These are phyloP conservation scores for Megalopta genalis DNA, from an alignment of 1,140 invertebrate species.

Conservation along the genomic window DNA sequence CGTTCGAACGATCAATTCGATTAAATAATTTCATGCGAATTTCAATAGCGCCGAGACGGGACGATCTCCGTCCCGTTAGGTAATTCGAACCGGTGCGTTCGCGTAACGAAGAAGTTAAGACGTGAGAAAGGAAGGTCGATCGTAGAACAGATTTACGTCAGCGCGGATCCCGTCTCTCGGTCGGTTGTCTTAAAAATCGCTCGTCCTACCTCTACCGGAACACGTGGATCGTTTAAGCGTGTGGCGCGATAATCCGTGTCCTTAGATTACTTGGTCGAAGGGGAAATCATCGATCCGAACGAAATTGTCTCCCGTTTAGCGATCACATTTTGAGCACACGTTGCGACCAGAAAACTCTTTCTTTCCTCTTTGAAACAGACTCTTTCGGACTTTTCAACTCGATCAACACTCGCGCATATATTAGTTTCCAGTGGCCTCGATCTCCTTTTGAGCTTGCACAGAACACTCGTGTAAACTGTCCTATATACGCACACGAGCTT, in stretches of 20 bases:
- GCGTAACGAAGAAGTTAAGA: background rate
- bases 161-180: no score
- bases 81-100: no score
- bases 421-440: background rate
- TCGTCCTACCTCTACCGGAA: background rate
- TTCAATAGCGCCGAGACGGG: background rate
- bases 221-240: slow-evolving; percentile 22
- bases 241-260: slow-evolving; percentile 5
- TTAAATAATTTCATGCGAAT: background rate
- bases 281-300: slow-evolving; percentile 31
- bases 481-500: background rate
- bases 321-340: slow-evolving; percentile 53
- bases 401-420: background rate
- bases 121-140: background rate
- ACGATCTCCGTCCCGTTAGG: background rate
- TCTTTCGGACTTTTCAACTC: no score
- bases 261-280: slow-evolving; percentile 59
- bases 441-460: background rate
- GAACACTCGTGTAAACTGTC: background rate
- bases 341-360: slow-evolving; percentile 19
- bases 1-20: background rate
- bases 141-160: background rate
- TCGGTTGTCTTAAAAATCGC: background rate
- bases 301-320: slow-evolving; percentile 40
- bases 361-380: background rate